A percentile compares a stretch with the other conserved stretches of the same genome.
These are phyloP conservation scores for Cichladusa arquata DNA, from an alignment of 2,113 vertebrate species.

Conservation along the genomic window DNA sequence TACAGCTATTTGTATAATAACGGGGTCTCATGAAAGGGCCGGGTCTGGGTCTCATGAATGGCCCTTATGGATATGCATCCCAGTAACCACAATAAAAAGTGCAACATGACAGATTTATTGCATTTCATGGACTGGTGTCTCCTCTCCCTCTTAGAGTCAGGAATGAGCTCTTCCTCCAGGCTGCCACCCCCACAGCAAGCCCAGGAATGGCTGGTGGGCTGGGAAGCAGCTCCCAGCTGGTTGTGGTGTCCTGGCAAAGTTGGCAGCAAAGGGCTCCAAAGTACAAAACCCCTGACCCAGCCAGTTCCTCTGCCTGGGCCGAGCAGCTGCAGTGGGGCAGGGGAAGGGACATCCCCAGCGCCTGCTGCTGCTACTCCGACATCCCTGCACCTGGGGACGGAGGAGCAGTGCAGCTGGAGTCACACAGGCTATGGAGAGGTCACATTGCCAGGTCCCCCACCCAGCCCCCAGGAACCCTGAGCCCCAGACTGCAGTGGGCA, in stretches of 20 bases:
- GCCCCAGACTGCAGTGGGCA: background rate
- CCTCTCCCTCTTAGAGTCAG: background rate
- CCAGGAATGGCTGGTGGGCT: accelerated
- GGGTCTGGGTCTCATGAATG: background rate
- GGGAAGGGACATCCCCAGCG: background rate
- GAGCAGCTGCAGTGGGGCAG: background rate
- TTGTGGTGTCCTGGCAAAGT: background rate
- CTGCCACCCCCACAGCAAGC: background rate
- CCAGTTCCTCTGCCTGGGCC: accelerated
- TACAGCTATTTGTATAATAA: no score
- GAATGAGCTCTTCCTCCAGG: background rate
- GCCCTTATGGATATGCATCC: background rate
- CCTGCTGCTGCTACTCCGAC: background rate
- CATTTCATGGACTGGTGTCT: background rate
- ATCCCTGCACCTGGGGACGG: background rate
- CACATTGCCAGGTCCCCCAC: accelerated
- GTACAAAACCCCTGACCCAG: background rate
- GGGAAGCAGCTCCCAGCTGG: background rate
- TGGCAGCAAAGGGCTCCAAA: background rate
- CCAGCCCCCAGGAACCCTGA: background rate
- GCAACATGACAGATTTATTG: background rate
- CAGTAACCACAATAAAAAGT: background rate
- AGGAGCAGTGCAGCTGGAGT: background rate
- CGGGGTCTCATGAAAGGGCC: background rate
- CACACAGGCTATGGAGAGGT: accelerated